These are phyloP conservation scores for Pygoscelis adeliae DNA, from an alignment of 2,113 vertebrate genomes.

Conservation along the genomic window DNA sequence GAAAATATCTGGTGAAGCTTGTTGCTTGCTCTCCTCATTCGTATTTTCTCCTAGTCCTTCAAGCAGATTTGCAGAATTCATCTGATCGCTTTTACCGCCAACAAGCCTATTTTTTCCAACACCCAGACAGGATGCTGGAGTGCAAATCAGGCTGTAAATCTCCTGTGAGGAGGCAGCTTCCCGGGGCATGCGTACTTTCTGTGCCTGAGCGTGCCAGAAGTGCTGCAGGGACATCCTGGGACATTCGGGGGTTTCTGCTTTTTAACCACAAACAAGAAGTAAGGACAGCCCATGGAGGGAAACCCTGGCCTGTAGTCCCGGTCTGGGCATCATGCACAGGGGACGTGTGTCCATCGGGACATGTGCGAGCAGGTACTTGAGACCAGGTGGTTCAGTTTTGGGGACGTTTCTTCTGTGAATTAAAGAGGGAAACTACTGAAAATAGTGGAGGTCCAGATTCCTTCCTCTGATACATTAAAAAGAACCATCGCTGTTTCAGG, in stretches of 20 bases:
- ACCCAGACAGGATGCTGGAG: not conserved
- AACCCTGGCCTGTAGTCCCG: not conserved
- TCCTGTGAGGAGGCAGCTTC: not conserved
- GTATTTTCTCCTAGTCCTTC: not conserved
- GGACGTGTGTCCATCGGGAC: rapidly evolving
- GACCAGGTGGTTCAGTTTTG: not conserved
- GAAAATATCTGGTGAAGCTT: not conserved
- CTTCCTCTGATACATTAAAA: not conserved
- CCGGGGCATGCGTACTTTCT: rapidly evolving
- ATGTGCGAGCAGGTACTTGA: rapidly evolving
- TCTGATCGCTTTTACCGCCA: not conserved
- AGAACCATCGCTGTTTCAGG: not conserved
- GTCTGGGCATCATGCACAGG: not conserved
- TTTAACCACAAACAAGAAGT: not conserved
- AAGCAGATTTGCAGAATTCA: not conserved
- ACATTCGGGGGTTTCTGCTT: not conserved
- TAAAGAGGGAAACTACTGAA: not conserved
- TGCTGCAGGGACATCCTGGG: not conserved
- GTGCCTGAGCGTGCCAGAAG: not conserved
- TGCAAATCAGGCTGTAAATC: not conserved
- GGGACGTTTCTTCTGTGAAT: not conserved
- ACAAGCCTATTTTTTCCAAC: not conserved
- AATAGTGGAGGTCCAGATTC: not conserved
- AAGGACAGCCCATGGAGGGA: not conserved
- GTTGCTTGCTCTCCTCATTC: not conserved